Evolutionary conservation across 2,888 invertebrate genomes (phyloP).

Genomic region (Amiota minor): DNA sequence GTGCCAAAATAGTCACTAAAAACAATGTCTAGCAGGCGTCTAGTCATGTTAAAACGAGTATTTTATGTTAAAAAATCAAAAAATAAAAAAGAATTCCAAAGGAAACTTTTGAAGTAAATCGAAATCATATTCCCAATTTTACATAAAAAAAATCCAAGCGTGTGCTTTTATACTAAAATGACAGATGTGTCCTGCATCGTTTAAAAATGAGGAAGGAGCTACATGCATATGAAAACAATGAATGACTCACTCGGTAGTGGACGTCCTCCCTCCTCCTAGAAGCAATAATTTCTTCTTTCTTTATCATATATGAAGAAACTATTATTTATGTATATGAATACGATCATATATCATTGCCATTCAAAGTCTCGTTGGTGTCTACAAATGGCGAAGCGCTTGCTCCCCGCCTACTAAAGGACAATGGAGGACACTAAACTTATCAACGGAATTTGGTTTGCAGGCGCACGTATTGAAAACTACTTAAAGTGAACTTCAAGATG

Average conservation of each 20-base stretch:
- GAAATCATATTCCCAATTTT: background rate
- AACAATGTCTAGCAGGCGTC: background rate
- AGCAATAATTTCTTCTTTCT: no score
- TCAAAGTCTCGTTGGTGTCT: background rate
- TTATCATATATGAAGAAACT: background rate
- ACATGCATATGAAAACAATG: background rate
- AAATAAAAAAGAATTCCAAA: no score
- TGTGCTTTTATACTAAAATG: background rate
- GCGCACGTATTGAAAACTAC: slow-evolving; percentile 34
- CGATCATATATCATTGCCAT: background rate
- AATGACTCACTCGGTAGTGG: slow-evolving; percentile 16
- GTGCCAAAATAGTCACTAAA: no score
- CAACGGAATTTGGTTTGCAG: slow-evolving; percentile 26
- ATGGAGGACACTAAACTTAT: slow-evolving; percentile 22
- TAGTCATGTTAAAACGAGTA: background rate
- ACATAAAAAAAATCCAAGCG: background rate
- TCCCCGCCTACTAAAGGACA: background rate
- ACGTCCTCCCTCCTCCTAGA: background rate
- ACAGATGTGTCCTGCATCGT: slow-evolving; percentile 1
- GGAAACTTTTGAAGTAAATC: no score
- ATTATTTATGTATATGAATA: background rate
- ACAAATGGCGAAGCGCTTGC: background rate
- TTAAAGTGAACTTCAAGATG: slow-evolving; percentile 4
- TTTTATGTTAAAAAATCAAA: no score
- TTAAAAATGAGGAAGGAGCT: background rate